phyloP scores from a whole-genome alignment of 2,113 vertebrate species.

The Fulica atra region DNA sequence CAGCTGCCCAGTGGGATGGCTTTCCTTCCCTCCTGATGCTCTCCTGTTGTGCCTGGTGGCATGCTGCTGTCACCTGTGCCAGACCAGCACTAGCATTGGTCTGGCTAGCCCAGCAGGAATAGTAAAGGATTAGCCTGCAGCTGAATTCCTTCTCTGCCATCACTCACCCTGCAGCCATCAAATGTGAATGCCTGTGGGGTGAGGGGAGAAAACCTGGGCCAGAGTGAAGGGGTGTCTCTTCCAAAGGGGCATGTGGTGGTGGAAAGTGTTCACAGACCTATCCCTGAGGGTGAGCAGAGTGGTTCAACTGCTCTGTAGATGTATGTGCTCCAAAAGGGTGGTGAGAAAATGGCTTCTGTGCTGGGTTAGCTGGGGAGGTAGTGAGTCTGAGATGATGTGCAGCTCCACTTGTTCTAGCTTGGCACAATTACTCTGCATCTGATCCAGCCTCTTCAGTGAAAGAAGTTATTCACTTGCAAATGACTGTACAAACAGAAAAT shows the following conservation, averaged over 20 bases:
- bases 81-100: background rate
- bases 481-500: background rate
- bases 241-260: background rate
- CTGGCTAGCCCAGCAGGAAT: background rate
- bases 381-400: background rate
- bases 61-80: background rate
- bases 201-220: background rate
- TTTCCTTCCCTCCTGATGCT: background rate
- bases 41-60: background rate
- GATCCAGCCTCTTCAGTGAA: background rate
- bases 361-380: background rate
- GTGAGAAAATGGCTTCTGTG: background rate
- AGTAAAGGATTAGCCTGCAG: background rate
- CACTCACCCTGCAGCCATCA: background rate
- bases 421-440: background rate
- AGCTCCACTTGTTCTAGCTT: background rate
- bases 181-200: accelerated
- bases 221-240: background rate
- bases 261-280: background rate
- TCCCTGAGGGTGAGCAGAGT: background rate
- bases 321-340: background rate
- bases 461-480: conserved; percentile 39
- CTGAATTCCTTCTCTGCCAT: background rate
- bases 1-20: background rate
- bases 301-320: background rate